Conservation (phyloP, 37 sponge, comb jelly and placozoan species). For the Chondrosia reniformis region DNA sequence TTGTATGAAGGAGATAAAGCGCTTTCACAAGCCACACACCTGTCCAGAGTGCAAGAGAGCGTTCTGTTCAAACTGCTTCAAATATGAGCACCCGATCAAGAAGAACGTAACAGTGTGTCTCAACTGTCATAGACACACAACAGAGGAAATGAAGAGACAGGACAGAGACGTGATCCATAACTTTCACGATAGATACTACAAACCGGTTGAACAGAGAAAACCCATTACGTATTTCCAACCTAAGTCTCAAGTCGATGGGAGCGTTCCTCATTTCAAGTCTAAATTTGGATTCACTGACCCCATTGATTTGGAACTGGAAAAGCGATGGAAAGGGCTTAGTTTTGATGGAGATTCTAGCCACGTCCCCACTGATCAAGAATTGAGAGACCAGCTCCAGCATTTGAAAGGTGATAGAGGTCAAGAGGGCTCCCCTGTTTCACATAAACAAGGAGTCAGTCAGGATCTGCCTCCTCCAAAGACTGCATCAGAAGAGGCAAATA, state of each 20-base stretch:
- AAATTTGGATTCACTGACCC: conserved; percentile 22
- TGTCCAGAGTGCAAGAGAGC: conserved; percentile 59
- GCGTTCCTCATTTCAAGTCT: background rate
- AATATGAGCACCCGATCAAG: background rate
- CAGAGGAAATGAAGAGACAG: conserved; percentile 19
- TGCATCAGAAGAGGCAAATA: conserved; percentile 47
- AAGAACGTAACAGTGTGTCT: conserved; percentile 23
- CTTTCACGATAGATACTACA: conserved; percentile 67
- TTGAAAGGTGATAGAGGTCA: background rate
- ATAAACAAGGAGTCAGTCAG: background rate
- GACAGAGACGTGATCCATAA: conserved; percentile 60
- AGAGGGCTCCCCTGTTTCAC: background rate
- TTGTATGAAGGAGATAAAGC: conserved; percentile 66
- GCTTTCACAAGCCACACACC: conserved; percentile 37
- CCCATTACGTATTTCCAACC: conserved; percentile 28
- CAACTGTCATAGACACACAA: background rate
- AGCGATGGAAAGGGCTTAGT: conserved; percentile 17
- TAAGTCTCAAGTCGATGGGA: background rate
- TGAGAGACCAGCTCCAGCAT: conserved; percentile 8
- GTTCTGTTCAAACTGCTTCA: conserved; percentile 63
- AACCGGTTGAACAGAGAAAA: conserved; percentile 17
- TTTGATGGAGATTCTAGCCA: background rate
- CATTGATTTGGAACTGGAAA: conserved; percentile 39
- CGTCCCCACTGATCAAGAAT: background rate
- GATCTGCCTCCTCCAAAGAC: conserved; percentile 14